phyloP scores from a whole-genome alignment of 2,888 invertebrate genomes.

The Cephus rjabovi region DNA sequence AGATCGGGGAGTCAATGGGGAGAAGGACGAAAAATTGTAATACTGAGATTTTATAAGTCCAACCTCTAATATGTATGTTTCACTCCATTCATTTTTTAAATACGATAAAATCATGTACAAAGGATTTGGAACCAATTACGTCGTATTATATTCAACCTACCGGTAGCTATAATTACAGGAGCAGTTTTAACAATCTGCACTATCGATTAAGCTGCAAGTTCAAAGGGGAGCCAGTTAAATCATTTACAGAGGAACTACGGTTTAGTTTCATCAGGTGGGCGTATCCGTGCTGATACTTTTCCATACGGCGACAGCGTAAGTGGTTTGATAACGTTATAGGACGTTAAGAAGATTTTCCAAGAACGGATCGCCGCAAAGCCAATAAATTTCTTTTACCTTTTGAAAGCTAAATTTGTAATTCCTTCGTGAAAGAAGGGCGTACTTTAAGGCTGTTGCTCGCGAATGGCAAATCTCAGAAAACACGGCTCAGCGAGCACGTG shows the following conservation, averaged over 20 bases:
- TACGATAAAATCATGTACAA: not conserved
- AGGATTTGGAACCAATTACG: not conserved
- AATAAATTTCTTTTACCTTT: conserved; percentile 18
- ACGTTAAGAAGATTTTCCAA: conserved; percentile 18
- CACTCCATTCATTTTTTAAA: not conserved
- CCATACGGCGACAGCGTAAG: not conserved
- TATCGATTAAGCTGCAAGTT: not conserved
- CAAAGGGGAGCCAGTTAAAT: not conserved
- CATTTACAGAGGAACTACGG: not conserved
- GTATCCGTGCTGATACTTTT: not conserved
- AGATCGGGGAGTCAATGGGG: too few relatives aligned
- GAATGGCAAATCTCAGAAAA: not conserved
- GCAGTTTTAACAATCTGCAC: not conserved
- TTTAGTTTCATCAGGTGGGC: not conserved
- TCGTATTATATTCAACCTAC: not conserved
- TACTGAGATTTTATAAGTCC: not conserved
- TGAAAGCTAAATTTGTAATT: conserved; percentile 26
- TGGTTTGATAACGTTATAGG: not conserved
- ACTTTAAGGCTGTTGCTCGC: not conserved
- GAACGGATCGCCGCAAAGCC: conserved; percentile 15
- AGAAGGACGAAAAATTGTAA: not conserved
- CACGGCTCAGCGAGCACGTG: not conserved
- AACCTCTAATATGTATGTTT: not conserved
- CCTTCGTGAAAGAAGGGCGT: conserved; percentile 12
- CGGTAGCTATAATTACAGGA: not conserved